A percentile compares a stretch with the other conserved stretches of the same genome.
Evolutionary conservation across 2,113 vertebrate genomes (phyloP).

Genomic region (Caranx ignobilis): DNA sequence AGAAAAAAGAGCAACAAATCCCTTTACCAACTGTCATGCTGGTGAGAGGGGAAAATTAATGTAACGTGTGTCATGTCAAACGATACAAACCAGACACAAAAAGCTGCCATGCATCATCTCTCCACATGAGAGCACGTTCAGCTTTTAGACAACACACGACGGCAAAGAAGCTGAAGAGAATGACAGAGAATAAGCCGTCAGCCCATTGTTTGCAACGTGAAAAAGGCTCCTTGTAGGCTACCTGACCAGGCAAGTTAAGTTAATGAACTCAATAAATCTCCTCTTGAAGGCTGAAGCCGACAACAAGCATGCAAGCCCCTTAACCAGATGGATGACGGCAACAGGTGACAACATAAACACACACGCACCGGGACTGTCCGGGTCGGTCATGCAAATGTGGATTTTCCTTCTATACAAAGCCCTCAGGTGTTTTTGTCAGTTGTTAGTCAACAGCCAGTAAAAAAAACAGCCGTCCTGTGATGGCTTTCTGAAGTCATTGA

Average conservation of each 20-base stretch:
- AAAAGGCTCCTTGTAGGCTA: slow-evolving; percentile 53
- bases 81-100: slow-evolving; percentile 55
- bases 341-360: background rate
- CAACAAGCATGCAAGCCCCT: slow-evolving; percentile 55
- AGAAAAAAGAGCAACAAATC: slow-evolving; percentile 41
- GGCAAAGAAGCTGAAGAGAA: slow-evolving; percentile 56
- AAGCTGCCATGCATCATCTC: slow-evolving; percentile 67
- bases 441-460: slow-evolving; percentile 66
- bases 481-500: background rate
- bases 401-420: slow-evolving; percentile 20
- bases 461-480: slow-evolving; percentile 12
- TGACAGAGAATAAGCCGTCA: slow-evolving; percentile 67
- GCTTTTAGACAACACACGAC: slow-evolving; percentile 30
- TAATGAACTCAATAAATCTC: slow-evolving; percentile 38
- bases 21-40: slow-evolving; percentile 61
- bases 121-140: slow-evolving; percentile 41
- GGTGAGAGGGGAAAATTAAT: slow-evolving; percentile 48
- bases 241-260: slow-evolving; percentile 77
- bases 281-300: slow-evolving; percentile 32
- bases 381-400: slow-evolving; percentile 45
- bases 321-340: slow-evolving; percentile 4
- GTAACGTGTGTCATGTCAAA: slow-evolving; percentile 53
- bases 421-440: slow-evolving; percentile 17
- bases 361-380: background rate
- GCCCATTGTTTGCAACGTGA: slow-evolving; percentile 36